Evolutionary conservation across 2,888 invertebrate species (phyloP), one percentile per base, ranked within the genome.

Genomic region (Lacanobia wlatinum): DNA sequence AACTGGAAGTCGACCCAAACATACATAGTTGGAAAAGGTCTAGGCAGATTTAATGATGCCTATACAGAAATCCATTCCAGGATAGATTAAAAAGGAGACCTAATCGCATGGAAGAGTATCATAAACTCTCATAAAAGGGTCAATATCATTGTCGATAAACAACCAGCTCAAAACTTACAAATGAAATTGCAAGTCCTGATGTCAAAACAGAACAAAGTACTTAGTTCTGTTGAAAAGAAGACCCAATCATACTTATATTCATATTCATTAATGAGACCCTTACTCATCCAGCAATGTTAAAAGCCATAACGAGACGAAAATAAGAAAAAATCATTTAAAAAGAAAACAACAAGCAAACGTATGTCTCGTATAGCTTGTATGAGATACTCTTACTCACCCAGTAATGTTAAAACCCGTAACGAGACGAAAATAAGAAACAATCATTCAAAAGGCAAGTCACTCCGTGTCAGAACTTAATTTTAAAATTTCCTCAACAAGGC

Each of bases 401-500:
- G 58, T 34, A 65, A 80, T 74, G 64, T 65, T 78, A 70, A 83
- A 21, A 68, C 16, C 46, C 70, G 12, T 68, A 74, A 61, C 70
- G 40, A 67, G 46, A 73, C 53, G 40, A 78, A 81, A 52, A 50
- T 55, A 65, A 78, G 28, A 46, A 58, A 65, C 43, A 68, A 69
- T 40, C 12, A 71, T 16, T 58, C 60, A 66, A 73, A 77, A 70
- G 79, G 76, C 76, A 75, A 86, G 73, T 80, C 74, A 84, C 62
- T 60, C 28, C 43, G 63, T 66, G 69, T 75, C 66, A 81, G 64
- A 34, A 62, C 56, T 58, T 84, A 72, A 72, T 67, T 84, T 81
- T 62, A 74, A 84, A 83, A 79, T 81, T 72, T 79, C 68, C 70
- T 73, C 75, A 59, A 76, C 75, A 77, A 71, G 55, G 60, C 68